Percentiles rank a stretch among this genome's conserved stretches.
Evolutionary conservation across 2,888 invertebrate genomes (phyloP).

Genomic region (Pyrrhia umbra): DNA sequence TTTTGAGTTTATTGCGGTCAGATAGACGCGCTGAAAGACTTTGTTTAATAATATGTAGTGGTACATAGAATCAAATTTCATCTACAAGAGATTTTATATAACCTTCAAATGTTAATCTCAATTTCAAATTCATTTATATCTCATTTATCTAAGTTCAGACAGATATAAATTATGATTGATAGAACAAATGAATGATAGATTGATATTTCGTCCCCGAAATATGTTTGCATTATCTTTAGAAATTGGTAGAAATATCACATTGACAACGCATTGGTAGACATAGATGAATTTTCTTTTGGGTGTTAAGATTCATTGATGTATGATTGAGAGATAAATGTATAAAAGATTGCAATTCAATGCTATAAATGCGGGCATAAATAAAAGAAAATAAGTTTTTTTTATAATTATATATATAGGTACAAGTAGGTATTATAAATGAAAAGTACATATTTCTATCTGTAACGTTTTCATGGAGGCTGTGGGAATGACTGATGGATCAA

Average conservation of each 20-base stretch:
- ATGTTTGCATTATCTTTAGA: not conserved
- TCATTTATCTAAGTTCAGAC: not conserved
- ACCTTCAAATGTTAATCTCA: slow-evolving; percentile 3
- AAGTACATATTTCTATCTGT: too few species aligned
- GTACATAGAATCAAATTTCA: not conserved
- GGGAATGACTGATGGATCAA: too few species aligned
- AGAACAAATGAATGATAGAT: slow-evolving; percentile 16
- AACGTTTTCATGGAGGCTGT: too few species aligned
- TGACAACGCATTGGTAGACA: not conserved
- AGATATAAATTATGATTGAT: slow-evolving; percentile 27
- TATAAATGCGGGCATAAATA: not conserved
- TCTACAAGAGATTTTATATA: not conserved
- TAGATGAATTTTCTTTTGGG: slow-evolving; percentile 11
- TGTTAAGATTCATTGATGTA: slow-evolving; percentile 1
- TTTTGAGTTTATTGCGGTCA: too few species aligned
- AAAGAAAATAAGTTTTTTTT: not conserved
- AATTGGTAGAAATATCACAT: slow-evolving; percentile 19
- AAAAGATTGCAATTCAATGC: too few species aligned
- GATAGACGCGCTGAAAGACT: too few species aligned
- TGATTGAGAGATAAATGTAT: not conserved
- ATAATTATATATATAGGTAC: not conserved
- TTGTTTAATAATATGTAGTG: too few species aligned
- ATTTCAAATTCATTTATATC: slow-evolving; percentile 28
- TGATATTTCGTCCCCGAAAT: slow-evolving; percentile 5
- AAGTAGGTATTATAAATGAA: too few species aligned